Base-by-base conservation (phyloP, 2,113 vertebrate genomes). In the Muntiacus reevesi region DNA sequence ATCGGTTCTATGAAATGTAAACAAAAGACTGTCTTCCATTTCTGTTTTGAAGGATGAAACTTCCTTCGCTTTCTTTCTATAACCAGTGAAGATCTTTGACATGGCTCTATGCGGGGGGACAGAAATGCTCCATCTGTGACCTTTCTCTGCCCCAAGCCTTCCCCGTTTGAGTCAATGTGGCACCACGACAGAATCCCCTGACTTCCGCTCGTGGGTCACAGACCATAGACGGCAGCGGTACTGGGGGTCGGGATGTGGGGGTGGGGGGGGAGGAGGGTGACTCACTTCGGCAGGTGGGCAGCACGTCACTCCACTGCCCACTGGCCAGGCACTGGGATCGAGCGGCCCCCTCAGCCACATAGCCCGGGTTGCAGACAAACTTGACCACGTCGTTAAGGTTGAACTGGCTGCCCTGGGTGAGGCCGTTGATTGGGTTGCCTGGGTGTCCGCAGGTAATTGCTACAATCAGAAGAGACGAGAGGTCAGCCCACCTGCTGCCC, bases 401-500 rank as follows among this genome's bases (percentile, higher is more conserved):
- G 98, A 99, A 99, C 98, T 99, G 99, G 67, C 84, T 99, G 88
- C 99, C 99, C 67, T 99, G 99, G 60, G 99, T 99, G 94, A 99
- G 30, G 40, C 99, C 99, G 0, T 99, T 99, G 89, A 98, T 98
- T 2, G 99, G 99, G 95, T 99, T 99, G 67, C 99, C 99, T 0
- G 99, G 99, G 95, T 99, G 99, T 82, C 99, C 99, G 1, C 99
- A 99, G 50, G 99, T 99, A 96, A 99, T 99, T 14, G 99, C 99
- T 99, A 47, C 16, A 96, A 98, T 5, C 25, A 82, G 95, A 98
- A 98, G 11, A 95, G 57, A 0, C 47, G 57, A 96, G 2, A 86
- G 67, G 47, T 98, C 33, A 98, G 90, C 11, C 54, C 17, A 55
- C 67, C 54, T 8, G 5, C 8, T 28, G 36, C 5, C 27, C 57